Conservation (phyloP, 2,888 invertebrate genomes). For the Sarcophaga caerulescens region DNA sequence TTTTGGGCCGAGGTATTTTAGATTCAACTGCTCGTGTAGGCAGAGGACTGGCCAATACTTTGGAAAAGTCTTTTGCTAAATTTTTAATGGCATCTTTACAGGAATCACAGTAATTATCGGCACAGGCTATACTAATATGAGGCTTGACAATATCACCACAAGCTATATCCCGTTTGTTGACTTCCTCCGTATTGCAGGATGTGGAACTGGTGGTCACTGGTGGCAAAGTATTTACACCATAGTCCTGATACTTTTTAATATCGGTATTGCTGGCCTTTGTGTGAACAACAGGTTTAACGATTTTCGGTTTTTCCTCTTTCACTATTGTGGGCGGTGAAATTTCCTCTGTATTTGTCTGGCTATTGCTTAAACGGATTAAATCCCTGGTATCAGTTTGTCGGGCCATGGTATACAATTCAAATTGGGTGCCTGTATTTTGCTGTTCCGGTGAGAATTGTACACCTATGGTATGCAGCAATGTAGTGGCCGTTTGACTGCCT, state of each 20-base stretch:
- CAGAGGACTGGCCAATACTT: slow-evolving; percentile 70
- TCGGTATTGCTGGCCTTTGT: slow-evolving; percentile 75
- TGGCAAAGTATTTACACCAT: slow-evolving; percentile 73
- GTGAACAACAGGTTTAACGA: slow-evolving; percentile 68
- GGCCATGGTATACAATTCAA: slow-evolving; percentile 70
- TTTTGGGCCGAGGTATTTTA: slow-evolving; percentile 79
- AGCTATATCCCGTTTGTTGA: slow-evolving; percentile 82
- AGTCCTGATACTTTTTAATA: slow-evolving; percentile 67
- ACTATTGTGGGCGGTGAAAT: slow-evolving; percentile 71
- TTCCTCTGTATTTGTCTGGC: slow-evolving; percentile 75
- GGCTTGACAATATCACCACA: slow-evolving; percentile 82
- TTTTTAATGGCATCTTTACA: slow-evolving; percentile 83
- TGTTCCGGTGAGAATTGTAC: slow-evolving; percentile 73
- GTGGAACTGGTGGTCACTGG: slow-evolving; percentile 72
- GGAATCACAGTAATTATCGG: slow-evolving; percentile 84
- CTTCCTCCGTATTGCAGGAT: slow-evolving; percentile 78
- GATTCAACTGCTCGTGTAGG: slow-evolving; percentile 73
- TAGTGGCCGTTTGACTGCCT: slow-evolving; percentile 75
- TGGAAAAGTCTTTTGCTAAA: slow-evolving; percentile 81
- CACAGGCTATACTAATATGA: slow-evolving; percentile 82
- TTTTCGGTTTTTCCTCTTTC: slow-evolving; percentile 53
- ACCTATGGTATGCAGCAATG: slow-evolving; percentile 72
- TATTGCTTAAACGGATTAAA: slow-evolving; percentile 74
- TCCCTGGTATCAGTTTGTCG: slow-evolving; percentile 81
- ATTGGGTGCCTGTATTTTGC: slow-evolving; percentile 74